These are phyloP conservation scores for Cinclus mexicanus DNA, from an alignment of 2,113 vertebrate species.

Conservation along the genomic window DNA sequence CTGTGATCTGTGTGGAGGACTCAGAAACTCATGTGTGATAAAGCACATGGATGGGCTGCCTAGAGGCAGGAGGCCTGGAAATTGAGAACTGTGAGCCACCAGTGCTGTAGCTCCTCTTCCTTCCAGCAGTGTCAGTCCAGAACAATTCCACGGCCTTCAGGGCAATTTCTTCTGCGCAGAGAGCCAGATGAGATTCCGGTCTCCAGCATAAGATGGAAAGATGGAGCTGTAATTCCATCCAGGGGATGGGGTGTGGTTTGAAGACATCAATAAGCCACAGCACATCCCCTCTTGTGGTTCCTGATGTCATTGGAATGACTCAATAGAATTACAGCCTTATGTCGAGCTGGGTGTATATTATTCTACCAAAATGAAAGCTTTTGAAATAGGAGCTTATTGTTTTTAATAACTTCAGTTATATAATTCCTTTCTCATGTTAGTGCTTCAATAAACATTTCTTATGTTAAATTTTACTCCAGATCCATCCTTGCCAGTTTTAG, in stretches of 20 bases:
- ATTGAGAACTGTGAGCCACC: background rate
- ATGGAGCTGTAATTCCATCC: conserved; percentile 24
- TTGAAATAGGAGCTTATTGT: conserved; percentile 74
- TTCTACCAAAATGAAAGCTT: conserved; percentile 59
- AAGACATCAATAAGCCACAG: conserved; percentile 31
- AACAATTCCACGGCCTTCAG: background rate
- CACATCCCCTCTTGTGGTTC: conserved; percentile 31
- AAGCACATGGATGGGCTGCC: background rate
- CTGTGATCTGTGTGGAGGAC: background rate
- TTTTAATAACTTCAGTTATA: conserved; percentile 74
- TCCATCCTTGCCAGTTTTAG: conserved; percentile 49
- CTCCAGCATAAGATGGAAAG: background rate
- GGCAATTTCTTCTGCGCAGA: background rate
- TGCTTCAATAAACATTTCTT: conserved; percentile 64
- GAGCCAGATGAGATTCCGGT: background rate
- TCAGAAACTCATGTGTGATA: background rate
- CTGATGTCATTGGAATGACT: conserved; percentile 66
- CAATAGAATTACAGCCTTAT: conserved; percentile 36
- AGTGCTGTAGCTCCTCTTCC: background rate
- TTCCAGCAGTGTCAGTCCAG: background rate
- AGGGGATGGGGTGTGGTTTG: background rate
- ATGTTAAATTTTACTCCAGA: conserved; percentile 55
- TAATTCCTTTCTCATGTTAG: conserved; percentile 71
- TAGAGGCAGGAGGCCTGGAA: background rate
- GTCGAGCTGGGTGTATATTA: conserved; percentile 38